These are phyloP conservation scores for Scelioninae gen. 1 DNA, from an alignment of 2,888 invertebrate species.

Conservation along the genomic window DNA sequence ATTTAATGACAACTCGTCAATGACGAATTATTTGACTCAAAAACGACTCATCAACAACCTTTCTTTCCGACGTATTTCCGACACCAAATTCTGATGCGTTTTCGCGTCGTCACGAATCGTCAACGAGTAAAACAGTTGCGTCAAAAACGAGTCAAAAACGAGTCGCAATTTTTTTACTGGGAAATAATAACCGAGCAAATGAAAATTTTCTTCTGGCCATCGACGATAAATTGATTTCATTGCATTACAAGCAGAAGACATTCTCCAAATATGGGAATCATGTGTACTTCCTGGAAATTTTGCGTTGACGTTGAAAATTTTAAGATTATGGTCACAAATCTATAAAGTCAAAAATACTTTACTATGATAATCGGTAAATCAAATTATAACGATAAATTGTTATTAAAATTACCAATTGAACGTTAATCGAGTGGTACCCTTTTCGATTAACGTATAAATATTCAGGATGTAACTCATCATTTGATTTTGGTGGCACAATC, in stretches of 20 bases:
- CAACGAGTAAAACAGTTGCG: no score
- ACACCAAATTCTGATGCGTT: no score
- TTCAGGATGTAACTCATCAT: background rate
- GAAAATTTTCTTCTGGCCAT: conserved; percentile 6
- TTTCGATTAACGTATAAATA: conserved; percentile 5
- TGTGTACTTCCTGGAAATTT: background rate
- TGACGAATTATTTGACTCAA: no score
- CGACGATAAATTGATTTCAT: background rate
- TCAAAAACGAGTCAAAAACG: no score
- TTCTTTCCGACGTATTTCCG: no score
- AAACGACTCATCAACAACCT: no score
- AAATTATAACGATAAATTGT: background rate
- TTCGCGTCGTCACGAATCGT: no score
- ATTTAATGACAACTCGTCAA: no score
- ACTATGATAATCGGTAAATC: background rate
- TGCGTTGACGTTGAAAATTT: conserved; percentile 1
- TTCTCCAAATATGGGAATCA: conserved; percentile 1
- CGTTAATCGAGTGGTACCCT: conserved; percentile 6
- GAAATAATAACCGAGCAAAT: background rate
- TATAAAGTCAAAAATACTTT: background rate
- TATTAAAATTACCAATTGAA: background rate
- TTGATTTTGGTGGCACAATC: background rate
- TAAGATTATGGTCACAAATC: conserved; percentile 4
- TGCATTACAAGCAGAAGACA: background rate
- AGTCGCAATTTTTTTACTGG: no score